These are phyloP conservation scores for Callocephalon fimbriatum DNA, from an alignment of 2,113 vertebrate genomes.

Conservation along the genomic window DNA sequence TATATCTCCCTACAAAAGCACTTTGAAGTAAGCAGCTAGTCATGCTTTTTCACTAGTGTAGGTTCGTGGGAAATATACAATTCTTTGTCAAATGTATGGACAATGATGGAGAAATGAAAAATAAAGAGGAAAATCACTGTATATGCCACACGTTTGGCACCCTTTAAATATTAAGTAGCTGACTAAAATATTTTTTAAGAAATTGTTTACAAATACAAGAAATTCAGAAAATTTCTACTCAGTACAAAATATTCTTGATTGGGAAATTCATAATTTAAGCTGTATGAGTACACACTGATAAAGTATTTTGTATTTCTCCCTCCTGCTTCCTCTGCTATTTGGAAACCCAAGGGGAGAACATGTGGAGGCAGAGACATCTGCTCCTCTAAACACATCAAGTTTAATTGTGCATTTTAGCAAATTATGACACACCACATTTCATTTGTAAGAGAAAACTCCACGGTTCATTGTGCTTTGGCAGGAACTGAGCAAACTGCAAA, in stretches of 20 bases:
- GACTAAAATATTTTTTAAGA: neutral
- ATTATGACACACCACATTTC: neutral
- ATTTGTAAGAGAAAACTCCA: neutral
- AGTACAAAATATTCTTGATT: neutral
- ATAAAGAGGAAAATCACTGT: neutral
- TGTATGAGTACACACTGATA: neutral
- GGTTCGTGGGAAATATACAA: neutral
- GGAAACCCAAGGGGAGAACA: neutral
- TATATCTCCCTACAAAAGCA: neutral
- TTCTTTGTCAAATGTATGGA: neutral
- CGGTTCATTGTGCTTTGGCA: neutral
- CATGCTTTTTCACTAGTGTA: neutral
- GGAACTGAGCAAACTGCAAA: neutral
- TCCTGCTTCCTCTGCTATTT: neutral
- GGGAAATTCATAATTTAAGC: neutral
- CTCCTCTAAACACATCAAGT: neutral
- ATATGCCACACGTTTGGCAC: neutral
- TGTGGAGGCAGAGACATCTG: slow-evolving; percentile 1
- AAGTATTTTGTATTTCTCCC: neutral
- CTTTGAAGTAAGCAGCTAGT: neutral
- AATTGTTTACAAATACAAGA: neutral
- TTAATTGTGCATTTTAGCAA: neutral
- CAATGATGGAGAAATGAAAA: neutral
- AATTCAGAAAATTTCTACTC: neutral
- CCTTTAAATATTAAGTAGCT: neutral